Percentiles rank a stretch among this genome's conserved stretches.
Evolutionary conservation across 2,797 vertebrate genomes (phyloP).

Genomic region (Ambastaia sidthimunki): DNA sequence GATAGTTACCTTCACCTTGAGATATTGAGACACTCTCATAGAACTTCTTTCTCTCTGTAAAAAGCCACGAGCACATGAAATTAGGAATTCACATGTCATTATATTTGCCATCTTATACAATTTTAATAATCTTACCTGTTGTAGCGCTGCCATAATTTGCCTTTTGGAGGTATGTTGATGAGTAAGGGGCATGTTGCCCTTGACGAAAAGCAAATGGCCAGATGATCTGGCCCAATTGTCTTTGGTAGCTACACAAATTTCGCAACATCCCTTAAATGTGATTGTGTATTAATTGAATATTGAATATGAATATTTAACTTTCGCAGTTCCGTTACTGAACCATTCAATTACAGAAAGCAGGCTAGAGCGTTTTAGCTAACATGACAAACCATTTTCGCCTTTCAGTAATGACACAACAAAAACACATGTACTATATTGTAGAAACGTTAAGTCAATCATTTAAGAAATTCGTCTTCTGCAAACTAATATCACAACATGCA

Average conservation of each 20-base stretch:
- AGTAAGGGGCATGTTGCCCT: conserved; percentile 38
- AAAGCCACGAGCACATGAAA: conserved; percentile 36
- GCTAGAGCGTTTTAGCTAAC: background rate
- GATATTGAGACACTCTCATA: conserved; percentile 93
- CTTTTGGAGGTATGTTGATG: conserved; percentile 53
- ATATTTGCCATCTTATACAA: background rate
- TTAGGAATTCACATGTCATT: background rate
- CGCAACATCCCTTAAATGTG: conserved; percentile 66
- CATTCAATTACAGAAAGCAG: conserved; percentile 2
- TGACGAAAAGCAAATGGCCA: conserved; percentile 47
- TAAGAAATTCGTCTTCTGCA: background rate
- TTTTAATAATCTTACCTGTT: conserved; percentile 60
- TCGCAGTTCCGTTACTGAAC: background rate
- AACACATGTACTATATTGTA: background rate
- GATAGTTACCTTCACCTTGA: conserved; percentile 88
- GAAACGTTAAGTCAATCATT: background rate
- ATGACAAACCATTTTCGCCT: background rate
- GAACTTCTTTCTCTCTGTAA: conserved; percentile 89
- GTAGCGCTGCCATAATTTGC: conserved; percentile 67
- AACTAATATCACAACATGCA: background rate
- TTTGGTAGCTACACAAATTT: conserved; percentile 64
- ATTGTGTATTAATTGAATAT: background rate
- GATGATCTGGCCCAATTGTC: conserved; percentile 55
- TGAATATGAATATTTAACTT: background rate
- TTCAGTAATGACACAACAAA: background rate